Base-by-base conservation (phyloP, 2,888 invertebrate species). In the Leptopilina myrica region DNA sequence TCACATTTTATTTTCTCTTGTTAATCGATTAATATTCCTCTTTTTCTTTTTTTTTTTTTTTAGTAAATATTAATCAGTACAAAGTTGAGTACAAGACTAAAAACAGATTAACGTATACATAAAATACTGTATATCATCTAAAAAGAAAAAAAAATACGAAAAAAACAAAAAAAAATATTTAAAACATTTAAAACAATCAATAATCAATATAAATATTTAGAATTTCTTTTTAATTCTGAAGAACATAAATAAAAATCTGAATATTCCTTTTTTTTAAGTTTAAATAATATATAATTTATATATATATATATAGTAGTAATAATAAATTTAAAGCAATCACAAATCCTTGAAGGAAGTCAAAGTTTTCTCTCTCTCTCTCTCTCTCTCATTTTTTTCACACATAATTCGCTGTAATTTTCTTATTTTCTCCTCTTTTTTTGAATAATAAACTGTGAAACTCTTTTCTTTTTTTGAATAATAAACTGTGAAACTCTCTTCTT, bases 71-170 rank as follows among this genome's bases (percentile, higher is more conserved):
- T 59, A 7, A 59, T 59, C 59, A 59, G 59, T 59, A 59, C 59
- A 59, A 59, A n/a, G 59, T n/a, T n/a, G 59, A 59, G 59, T n/a
- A 59, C 59, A 59, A n/a, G 59, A 59, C 59, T 59, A 43, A 56
- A 56, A 56, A 56, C 11, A 1, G 8, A 56, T 56, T 56, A 59
- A 59, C 59, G 59, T 59, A 33, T 33, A 59, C 59, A 6, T 59
- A 59, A 59, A 59, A 59, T 59, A 59, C 59, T 59, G 59, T 59
- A 59, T 59, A 43, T 43, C 7, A 43, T 59, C 59, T 59, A 59
- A 59, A 59, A 20, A 20, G 5, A 59, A 59, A 59, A 59, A 59
- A n/a, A 8, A 62, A 20, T 9, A 20, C 0, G 20, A 1, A 62
- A 62, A 62, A 62, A n/a, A 15, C 6, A 8, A n/a, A 62, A 62